Conservation (phyloP, 1,140 invertebrate species). For the Anoplolepis gracilipes region DNA sequence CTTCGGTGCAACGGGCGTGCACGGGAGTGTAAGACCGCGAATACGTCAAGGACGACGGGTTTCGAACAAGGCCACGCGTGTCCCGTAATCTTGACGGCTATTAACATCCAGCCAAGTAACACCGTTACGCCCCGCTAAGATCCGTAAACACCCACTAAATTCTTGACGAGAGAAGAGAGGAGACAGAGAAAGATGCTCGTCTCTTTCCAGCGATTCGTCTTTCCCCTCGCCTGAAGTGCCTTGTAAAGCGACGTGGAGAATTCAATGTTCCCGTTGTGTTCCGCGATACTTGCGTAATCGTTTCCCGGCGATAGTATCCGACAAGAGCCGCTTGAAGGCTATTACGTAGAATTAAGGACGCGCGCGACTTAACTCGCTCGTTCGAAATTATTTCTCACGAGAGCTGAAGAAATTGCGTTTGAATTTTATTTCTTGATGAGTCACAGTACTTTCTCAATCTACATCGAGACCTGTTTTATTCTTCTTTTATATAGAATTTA, state of each 20-base stretch:
- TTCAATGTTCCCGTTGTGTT: neutral
- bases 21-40: constrained; percentile 26
- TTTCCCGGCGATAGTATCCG: neutral
- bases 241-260: neutral
- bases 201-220: neutral
- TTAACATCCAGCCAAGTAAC: constrained; percentile 26
- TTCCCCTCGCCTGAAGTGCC: neutral
- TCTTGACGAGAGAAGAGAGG: neutral
- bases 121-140: constrained; percentile 14
- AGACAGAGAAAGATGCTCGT: neutral
- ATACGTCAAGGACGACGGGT: constrained; percentile 63
- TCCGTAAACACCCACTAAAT: constrained; percentile 15
- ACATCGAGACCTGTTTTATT: too few species aligned
- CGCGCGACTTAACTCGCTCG: constrained; percentile 56
- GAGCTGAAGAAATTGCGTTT: neutral
- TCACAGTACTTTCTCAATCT: neutral
- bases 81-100: constrained; percentile 22
- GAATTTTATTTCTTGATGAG: neutral
- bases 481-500: too few species aligned
- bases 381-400: constrained; percentile 36
- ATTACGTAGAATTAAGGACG: constrained; percentile 61
- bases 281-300: constrained; percentile 4
- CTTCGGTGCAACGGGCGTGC: constrained; percentile 42
- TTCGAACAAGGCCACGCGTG: constrained; percentile 59
- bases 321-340: constrained; percentile 15